Percentiles rank a stretch among this genome's conserved stretches.
Evolutionary conservation across 2,113 vertebrate genomes (phyloP).

Genomic region (Salvelinus namaycush): DNA sequence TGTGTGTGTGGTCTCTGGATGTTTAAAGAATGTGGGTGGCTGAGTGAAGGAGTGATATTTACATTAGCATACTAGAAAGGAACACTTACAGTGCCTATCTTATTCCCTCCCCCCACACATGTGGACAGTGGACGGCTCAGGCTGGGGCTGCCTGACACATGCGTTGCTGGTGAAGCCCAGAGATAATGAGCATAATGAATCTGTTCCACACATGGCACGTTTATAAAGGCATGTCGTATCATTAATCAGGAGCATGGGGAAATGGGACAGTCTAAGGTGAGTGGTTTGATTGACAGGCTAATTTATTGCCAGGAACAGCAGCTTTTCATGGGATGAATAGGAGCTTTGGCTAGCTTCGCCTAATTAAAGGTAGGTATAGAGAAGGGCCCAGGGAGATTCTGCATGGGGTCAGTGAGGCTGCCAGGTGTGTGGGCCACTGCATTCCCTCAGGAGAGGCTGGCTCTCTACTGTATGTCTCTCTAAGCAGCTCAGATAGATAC

Average conservation of each 20-base stretch:
- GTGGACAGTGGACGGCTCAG: constrained; percentile 51
- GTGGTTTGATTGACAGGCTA: constrained; percentile 73
- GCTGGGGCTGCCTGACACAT: constrained; percentile 64
- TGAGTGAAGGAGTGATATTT: constrained; percentile 70
- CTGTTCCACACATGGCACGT: constrained; percentile 69
- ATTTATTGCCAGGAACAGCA: constrained; percentile 72
- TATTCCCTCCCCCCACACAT: constrained; percentile 48
- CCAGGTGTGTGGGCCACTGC: too few relatives aligned
- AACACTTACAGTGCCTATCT: constrained; percentile 59
- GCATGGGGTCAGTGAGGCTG: too few relatives aligned
- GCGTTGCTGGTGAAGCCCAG: constrained; percentile 56
- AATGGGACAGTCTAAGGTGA: constrained; percentile 68
- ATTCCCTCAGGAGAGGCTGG: too few relatives aligned
- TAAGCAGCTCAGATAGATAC: too few relatives aligned
- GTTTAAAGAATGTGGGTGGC: constrained; percentile 63
- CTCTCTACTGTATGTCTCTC: too few relatives aligned
- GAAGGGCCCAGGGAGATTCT: too few relatives aligned
- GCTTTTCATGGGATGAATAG: constrained; percentile 52
- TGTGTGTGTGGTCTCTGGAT: constrained; percentile 24
- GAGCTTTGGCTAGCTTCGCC: constrained; percentile 26
- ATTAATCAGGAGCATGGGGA: constrained; percentile 77
- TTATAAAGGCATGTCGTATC: constrained; percentile 77
- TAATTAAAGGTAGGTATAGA: constrained; percentile 58
- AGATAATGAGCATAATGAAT: constrained; percentile 78
- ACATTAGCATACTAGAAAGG: constrained; percentile 80